Percentiles rank a stretch among this genome's conserved stretches.
Conservation (phyloP, 2,797 vertebrate species). For the Euthynnus affinis region DNA sequence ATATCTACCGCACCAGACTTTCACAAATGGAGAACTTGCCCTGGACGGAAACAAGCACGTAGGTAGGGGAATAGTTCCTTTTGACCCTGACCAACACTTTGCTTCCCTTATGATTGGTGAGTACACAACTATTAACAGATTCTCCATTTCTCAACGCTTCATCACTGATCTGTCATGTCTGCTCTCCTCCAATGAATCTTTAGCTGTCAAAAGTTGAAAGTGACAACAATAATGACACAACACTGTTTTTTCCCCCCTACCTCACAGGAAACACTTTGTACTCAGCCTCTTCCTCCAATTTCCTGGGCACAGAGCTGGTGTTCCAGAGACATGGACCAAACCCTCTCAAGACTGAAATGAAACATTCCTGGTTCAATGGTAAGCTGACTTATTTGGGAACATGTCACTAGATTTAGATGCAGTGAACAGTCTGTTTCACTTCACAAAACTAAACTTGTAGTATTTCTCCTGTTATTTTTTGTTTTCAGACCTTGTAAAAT, state of each 20-base stretch:
- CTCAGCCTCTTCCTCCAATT: constrained; percentile 16
- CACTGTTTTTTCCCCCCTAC: background rate
- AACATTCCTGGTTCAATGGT: constrained; percentile 48
- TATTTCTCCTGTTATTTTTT: too few relatives aligned
- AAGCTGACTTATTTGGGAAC: background rate
- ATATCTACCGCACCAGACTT: constrained; percentile 25
- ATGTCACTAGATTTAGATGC: background rate
- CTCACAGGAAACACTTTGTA: constrained; percentile 45
- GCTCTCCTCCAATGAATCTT: background rate
- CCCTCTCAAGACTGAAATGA: constrained; percentile 37
- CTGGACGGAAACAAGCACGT: background rate
- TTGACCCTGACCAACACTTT: constrained; percentile 36
- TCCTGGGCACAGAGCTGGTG: constrained; percentile 25
- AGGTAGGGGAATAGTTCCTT: constrained; percentile 41
- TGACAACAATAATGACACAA: background rate
- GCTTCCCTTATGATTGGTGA: constrained; percentile 43
- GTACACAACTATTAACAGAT: background rate
- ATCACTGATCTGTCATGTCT: background rate
- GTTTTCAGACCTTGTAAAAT: background rate
- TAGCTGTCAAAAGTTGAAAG: background rate
- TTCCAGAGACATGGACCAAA: constrained; percentile 32
- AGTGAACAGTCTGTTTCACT: too few relatives aligned
- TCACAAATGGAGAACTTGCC: constrained; percentile 12
- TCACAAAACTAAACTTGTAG: too few relatives aligned
- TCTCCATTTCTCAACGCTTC: background rate